A percentile compares a stretch with the other conserved stretches of the same genome.
Conservation (phyloP, 2,888 invertebrate species). For the Helicoverpa assulta region DNA sequence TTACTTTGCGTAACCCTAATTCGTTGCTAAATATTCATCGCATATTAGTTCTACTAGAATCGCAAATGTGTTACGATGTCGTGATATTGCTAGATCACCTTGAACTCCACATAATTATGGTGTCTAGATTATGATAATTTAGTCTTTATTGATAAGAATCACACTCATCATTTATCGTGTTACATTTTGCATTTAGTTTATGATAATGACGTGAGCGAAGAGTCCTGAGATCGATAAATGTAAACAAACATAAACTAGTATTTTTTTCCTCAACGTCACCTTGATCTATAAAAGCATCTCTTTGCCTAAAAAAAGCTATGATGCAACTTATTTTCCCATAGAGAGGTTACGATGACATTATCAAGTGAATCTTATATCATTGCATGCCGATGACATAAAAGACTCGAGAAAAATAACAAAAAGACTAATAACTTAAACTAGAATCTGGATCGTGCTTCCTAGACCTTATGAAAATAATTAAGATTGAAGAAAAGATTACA, state of each 20-base stretch:
- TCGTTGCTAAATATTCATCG: conserved; percentile 41
- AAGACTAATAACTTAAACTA: background rate
- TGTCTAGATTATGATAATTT: conserved; percentile 13
- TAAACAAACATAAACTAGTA: background rate
- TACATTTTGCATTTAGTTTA: background rate
- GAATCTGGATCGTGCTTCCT: background rate
- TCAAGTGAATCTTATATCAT: conserved; percentile 51
- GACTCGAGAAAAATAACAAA: conserved; percentile 13
- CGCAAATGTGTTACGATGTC: conserved; percentile 34
- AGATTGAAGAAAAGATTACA: too few species aligned
- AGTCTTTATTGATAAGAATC: background rate
- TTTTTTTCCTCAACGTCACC: background rate
- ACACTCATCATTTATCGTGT: background rate
- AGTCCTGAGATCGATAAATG: background rate
- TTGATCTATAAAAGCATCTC: background rate
- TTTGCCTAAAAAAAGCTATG: conserved; percentile 22
- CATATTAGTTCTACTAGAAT: conserved; percentile 25
- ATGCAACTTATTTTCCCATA: conserved; percentile 41
- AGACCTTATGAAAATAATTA: background rate
- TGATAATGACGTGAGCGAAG: background rate
- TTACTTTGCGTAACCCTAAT: conserved; percentile 39
- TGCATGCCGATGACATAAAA: conserved; percentile 42
- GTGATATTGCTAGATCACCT: conserved; percentile 28
- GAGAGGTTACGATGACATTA: conserved; percentile 31
- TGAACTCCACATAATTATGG: conserved; percentile 31